A percentile compares a stretch with the other conserved stretches of the same genome.
phyloP scores from a whole-genome alignment of 2,797 vertebrate species.

The Chromobotia macracanthus region DNA sequence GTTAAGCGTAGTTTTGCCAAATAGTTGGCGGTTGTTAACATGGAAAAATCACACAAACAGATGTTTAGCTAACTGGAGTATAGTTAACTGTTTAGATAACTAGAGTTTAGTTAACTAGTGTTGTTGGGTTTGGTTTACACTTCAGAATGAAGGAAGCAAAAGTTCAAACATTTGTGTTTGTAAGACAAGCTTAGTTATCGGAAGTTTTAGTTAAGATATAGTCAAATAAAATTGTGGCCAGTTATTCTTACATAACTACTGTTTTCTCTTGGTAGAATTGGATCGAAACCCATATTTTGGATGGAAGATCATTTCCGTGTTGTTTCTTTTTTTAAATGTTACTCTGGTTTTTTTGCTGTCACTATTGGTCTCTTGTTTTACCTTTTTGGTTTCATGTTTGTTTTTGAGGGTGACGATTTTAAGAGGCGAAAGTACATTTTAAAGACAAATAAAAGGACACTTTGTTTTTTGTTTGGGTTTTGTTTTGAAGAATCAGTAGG shows the following conservation, averaged over 20 bases:
- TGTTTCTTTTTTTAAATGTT: background rate
- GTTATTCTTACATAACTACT: constrained; percentile 37
- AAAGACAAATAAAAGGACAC: background rate
- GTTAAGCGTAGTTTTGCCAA: constrained; percentile 45
- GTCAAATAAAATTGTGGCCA: background rate
- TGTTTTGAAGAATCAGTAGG: constrained; percentile 81
- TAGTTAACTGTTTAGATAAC: too few species aligned
- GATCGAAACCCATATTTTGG: constrained; percentile 10
- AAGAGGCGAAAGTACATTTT: constrained; percentile 17
- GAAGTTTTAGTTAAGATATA: background rate
- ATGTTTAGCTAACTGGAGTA: too few species aligned
- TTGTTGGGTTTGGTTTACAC: constrained; percentile 49
- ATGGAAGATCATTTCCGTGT: too few species aligned
- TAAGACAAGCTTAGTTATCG: constrained; percentile 2
- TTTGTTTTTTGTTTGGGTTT: constrained; percentile 72
- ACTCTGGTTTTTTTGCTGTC: constrained; percentile 16
- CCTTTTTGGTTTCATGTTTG: background rate
- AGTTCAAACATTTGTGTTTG: constrained; percentile 9
- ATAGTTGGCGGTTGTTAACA: constrained; percentile 20
- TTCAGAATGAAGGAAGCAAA: constrained; percentile 40
- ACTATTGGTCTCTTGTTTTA: background rate
- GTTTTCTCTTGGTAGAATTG: constrained; percentile 36
- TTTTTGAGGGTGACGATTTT: background rate
- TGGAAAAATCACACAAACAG: constrained; percentile 11
- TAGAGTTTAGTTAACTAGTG: background rate